These are phyloP conservation scores for Ellobium chinense DNA, from an alignment of 2,888 invertebrate species.

Conservation along the genomic window DNA sequence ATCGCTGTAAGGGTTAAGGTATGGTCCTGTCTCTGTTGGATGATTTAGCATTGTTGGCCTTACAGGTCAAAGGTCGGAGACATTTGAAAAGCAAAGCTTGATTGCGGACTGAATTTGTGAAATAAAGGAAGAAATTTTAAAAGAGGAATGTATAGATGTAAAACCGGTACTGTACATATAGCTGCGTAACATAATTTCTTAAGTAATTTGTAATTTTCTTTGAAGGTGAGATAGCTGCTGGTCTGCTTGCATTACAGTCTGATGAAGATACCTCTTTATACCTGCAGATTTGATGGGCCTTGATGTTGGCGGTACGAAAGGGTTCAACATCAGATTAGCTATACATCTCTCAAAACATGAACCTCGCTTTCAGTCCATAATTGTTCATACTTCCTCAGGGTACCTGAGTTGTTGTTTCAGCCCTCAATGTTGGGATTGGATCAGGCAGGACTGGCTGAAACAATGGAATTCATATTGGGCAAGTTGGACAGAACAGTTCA, in stretches of 20 bases:
- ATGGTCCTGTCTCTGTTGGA: too few species aligned
- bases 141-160: not conserved
- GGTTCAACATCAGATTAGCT: not conserved
- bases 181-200: too few species aligned
- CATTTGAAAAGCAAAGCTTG: not conserved
- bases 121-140: not conserved
- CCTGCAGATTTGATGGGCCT: too few species aligned
- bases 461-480: constrained; percentile 90
- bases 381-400: constrained; percentile 70
- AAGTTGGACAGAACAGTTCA: constrained; percentile 82
- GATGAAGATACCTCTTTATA: too few species aligned
- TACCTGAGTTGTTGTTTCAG: constrained; percentile 80
- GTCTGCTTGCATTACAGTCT: too few species aligned
- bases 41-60: too few species aligned
- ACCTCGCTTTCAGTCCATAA: not conserved
- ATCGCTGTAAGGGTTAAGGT: too few species aligned
- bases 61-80: too few species aligned
- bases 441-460: constrained; percentile 93
- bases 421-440: constrained; percentile 89
- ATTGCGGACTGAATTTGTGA: not conserved
- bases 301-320: too few species aligned
- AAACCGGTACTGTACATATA: not conserved
- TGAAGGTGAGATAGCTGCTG: too few species aligned
- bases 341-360: not conserved
- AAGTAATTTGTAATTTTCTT: too few species aligned